Conservation (phyloP, 2,888 invertebrate genomes). For the Cephus rjabovi region DNA sequence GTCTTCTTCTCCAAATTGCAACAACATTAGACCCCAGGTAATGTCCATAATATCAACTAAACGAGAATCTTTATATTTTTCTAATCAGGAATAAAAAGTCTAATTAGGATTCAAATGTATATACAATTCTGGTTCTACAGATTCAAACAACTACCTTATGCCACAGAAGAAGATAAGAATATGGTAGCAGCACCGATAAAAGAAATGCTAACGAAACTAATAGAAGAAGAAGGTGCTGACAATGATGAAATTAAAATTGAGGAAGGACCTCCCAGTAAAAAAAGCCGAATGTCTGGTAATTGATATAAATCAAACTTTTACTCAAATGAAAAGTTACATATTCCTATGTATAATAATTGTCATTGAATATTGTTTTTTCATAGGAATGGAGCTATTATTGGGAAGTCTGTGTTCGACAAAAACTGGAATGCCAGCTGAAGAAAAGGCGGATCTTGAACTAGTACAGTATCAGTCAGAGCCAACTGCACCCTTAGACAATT, state of each 20-base stretch:
- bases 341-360: slow-evolving; percentile 1
- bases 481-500: slow-evolving; percentile 65
- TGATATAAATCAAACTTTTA: background rate
- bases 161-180: slow-evolving; percentile 64
- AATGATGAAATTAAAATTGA: slow-evolving; percentile 40
- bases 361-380: slow-evolving; percentile 14
- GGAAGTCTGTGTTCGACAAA: slow-evolving; percentile 61
- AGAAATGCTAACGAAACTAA: slow-evolving; percentile 62
- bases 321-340: background rate
- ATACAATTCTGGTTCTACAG: slow-evolving; percentile 32
- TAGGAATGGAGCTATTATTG: slow-evolving; percentile 66
- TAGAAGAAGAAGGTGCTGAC: slow-evolving; percentile 55
- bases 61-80: background rate
- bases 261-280: slow-evolving; percentile 54
- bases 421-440: slow-evolving; percentile 61
- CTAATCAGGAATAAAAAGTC: background rate
- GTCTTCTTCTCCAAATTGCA: slow-evolving; percentile 64
- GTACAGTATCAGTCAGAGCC: slow-evolving; percentile 67
- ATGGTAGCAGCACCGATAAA: slow-evolving; percentile 61
- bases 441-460: slow-evolving; percentile 66
- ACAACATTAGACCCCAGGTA: slow-evolving; percentile 68
- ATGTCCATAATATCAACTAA: background rate
- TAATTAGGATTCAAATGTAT: background rate
- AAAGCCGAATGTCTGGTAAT: slow-evolving; percentile 61
- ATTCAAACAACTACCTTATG: slow-evolving; percentile 67